Conservation (phyloP, 2,888 invertebrate genomes). For the Pediacus dermestoides region DNA sequence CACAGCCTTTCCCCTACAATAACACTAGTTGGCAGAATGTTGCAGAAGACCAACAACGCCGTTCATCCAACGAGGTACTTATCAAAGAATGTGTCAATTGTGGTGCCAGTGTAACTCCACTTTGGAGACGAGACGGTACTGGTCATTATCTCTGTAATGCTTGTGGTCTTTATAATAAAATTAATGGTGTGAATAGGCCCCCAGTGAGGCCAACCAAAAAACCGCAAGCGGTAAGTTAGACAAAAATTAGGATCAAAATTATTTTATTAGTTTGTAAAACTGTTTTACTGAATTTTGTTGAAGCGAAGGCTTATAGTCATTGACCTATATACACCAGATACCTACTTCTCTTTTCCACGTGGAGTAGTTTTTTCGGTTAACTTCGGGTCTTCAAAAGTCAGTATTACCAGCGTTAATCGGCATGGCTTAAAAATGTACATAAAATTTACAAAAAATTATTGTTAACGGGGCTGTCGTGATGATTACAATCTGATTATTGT, state of each 20-base stretch:
- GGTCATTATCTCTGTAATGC: conserved; percentile 87
- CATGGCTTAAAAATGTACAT: too few relatives aligned
- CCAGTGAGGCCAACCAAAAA: conserved; percentile 66
- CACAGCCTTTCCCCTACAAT: too few relatives aligned
- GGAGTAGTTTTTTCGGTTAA: too few relatives aligned
- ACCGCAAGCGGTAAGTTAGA: conserved; percentile 56
- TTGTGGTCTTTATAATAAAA: conserved; percentile 63
- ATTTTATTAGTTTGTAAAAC: not conserved
- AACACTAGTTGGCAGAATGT: too few relatives aligned
- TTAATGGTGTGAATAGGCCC: conserved; percentile 72
- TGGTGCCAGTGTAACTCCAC: conserved; percentile 64
- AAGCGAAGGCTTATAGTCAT: too few relatives aligned
- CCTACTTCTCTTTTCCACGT: too few relatives aligned
- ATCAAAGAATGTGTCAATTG: conserved; percentile 72
- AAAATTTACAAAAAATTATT: too few relatives aligned
- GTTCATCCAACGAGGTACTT: conserved; percentile 49
- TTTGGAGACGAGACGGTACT: conserved; percentile 83
- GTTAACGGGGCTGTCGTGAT: too few relatives aligned
- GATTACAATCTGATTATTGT: too few relatives aligned
- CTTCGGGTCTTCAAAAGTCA: too few relatives aligned
- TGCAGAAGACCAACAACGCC: conserved; percentile 7
- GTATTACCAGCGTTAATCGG: too few relatives aligned
- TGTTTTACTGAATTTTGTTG: conserved; percentile 1
- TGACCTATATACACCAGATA: too few relatives aligned
- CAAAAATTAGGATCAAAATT: not conserved